These are phyloP conservation scores for Malthinus seriepunctatus DNA, from an alignment of 2,888 invertebrate genomes.

Conservation along the genomic window DNA sequence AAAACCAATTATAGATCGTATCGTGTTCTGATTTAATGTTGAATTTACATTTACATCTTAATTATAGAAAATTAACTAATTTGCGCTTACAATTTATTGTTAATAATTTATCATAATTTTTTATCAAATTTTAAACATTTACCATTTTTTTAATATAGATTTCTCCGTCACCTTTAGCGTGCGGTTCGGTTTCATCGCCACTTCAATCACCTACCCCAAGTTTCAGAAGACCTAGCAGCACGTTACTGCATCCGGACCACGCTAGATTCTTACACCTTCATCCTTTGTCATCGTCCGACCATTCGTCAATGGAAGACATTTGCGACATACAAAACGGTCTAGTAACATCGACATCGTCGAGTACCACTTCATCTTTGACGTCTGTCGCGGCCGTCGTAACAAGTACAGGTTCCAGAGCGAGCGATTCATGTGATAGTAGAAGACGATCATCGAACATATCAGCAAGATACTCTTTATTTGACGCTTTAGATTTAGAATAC, in stretches of 20 bases:
- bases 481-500: slow-evolving; percentile 72
- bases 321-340: slow-evolving; percentile 51
- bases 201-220: slow-evolving; percentile 50
- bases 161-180: slow-evolving; percentile 57
- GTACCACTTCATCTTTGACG: slow-evolving; percentile 63
- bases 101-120: no score
- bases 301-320: slow-evolving; percentile 54
- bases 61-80: no score
- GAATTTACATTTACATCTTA: no score
- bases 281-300: slow-evolving; percentile 53
- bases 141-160: slow-evolving; percentile 50
- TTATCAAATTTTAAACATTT: background rate
- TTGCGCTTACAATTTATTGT: no score
- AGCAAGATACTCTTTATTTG: slow-evolving; percentile 68
- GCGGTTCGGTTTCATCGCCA: slow-evolving; percentile 50
- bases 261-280: slow-evolving; percentile 62
- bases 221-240: slow-evolving; percentile 60
- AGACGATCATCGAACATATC: slow-evolving; percentile 65
- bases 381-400: slow-evolving; percentile 54
- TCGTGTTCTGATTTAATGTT: no score
- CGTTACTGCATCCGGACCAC: slow-evolving; percentile 70
- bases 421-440: slow-evolving; percentile 54
- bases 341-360: slow-evolving; percentile 57
- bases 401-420: slow-evolving; percentile 41
- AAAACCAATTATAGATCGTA: no score